Percentiles rank a stretch among this genome's conserved stretches.
Conservation (phyloP, 2,113 vertebrate species). For the Toxotes chatareus region DNA sequence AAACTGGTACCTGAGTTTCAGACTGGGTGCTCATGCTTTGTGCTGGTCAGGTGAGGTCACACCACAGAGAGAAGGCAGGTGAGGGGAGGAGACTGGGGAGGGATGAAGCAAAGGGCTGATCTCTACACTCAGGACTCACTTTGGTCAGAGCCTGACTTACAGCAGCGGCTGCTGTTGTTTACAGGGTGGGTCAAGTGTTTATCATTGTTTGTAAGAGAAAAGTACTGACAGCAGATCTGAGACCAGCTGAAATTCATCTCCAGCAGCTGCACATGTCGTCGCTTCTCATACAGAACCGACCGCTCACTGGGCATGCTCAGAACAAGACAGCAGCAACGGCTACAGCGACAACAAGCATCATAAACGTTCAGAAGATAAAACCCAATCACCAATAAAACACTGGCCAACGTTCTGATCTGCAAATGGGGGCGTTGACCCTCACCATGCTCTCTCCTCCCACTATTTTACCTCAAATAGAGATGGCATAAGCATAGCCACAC, state of each 20-base stretch:
- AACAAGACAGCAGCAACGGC: slow-evolving; percentile 22
- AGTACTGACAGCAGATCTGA: neutral
- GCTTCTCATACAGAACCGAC: slow-evolving; percentile 13
- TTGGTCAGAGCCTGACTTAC: slow-evolving; percentile 7
- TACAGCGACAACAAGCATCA: neutral
- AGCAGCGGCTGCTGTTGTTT: slow-evolving; percentile 5
- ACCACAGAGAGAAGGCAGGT: slow-evolving; percentile 58
- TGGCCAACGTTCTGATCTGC: slow-evolving; percentile 40
- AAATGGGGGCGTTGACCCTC: slow-evolving; percentile 73
- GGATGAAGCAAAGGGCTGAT: slow-evolving; percentile 35
- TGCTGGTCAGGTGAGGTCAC: slow-evolving; percentile 65
- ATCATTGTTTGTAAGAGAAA: slow-evolving; percentile 4
- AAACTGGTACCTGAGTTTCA: slow-evolving; percentile 39
- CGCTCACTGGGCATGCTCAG: slow-evolving; percentile 57
- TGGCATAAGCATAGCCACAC: slow-evolving; percentile 47
- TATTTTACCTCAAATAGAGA: slow-evolving; percentile 76
- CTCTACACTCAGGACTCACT: slow-evolving; percentile 15
- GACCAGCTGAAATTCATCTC: slow-evolving; percentile 12
- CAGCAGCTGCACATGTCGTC: slow-evolving; percentile 18
- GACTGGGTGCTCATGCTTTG: slow-evolving; percentile 68
- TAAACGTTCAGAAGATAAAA: slow-evolving; percentile 29
- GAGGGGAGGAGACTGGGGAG: slow-evolving; percentile 19
- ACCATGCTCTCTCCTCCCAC: slow-evolving; percentile 70
- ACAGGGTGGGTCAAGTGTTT: neutral
- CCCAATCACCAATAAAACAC: slow-evolving; percentile 40